Conservation (phyloP, 2,888 invertebrate species). For the Copidosoma aretas region DNA sequence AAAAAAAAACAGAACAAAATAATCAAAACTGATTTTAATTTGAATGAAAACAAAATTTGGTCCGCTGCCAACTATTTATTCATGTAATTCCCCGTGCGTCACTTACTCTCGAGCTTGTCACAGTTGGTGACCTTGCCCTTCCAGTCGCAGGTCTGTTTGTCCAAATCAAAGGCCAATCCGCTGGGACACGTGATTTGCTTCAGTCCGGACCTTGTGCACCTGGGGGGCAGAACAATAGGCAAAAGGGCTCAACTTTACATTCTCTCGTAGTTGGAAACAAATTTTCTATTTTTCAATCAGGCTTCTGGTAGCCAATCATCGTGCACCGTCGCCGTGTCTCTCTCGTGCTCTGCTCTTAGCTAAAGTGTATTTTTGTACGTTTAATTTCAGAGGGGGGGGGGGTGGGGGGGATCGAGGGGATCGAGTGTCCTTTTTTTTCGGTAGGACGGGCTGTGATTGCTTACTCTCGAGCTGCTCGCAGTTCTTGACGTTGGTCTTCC, state of each 20-base stretch:
- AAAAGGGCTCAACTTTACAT: constrained; percentile 60
- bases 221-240: constrained; percentile 66
- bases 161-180: constrained; percentile 96
- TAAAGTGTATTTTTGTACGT: not conserved
- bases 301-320: not conserved
- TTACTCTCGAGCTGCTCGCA: constrained; percentile 94
- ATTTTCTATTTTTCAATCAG: not conserved
- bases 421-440: not conserved
- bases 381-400: constrained; percentile 17
- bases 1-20: too few species aligned
- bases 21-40: too few species aligned
- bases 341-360: not conserved
- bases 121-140: constrained; percentile 97
- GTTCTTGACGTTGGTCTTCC: constrained; percentile 96
- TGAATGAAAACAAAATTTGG: too few species aligned
- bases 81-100: constrained; percentile 58
- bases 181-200: constrained; percentile 97
- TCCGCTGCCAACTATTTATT: not conserved
- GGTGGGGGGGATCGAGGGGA: not conserved
- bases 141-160: constrained; percentile 98
- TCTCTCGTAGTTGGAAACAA: constrained; percentile 34
- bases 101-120: constrained; percentile 96
- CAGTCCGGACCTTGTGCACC: constrained; percentile 94
- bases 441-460: constrained; percentile 53
- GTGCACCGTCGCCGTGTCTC: not conserved